Evolutionary conservation across 2,888 invertebrate genomes (phyloP).

Genomic region (Hirtodrosophila duncani): DNA sequence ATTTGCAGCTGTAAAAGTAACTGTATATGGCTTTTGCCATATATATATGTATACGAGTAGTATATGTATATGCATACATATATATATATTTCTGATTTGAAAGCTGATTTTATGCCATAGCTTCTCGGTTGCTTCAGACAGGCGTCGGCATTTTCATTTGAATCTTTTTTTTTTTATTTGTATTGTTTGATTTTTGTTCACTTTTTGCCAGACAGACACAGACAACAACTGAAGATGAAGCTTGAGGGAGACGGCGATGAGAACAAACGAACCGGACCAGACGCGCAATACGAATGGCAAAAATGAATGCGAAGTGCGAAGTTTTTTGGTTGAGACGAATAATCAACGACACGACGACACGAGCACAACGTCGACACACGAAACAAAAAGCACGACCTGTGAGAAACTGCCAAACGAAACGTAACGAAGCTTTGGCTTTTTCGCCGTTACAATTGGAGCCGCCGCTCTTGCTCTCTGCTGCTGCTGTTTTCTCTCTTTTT

Average conservation of each 20-base stretch:
- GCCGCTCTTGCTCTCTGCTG: constrained; percentile 7
- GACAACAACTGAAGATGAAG: too few relatives aligned
- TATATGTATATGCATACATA: too few relatives aligned
- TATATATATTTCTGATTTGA: too few relatives aligned
- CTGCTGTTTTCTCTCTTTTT: constrained; percentile 10
- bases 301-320: constrained; percentile 29
- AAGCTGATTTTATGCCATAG: too few relatives aligned
- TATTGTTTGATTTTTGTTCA: constrained; percentile 17
- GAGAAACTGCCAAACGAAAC: constrained; percentile 3
- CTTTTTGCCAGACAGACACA: too few relatives aligned
- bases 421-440: constrained; percentile 13
- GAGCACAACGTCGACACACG: constrained; percentile 21
- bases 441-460: too few relatives aligned
- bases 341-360: constrained; percentile 12
- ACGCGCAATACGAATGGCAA: constrained; percentile 68
- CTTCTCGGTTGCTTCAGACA: too few relatives aligned
- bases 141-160: constrained; percentile 39
- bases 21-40: too few relatives aligned
- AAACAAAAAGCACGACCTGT: constrained; percentile 5
- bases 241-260: too few relatives aligned
- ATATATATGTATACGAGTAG: too few relatives aligned
- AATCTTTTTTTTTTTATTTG: constrained; percentile 19
- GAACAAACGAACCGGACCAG: constrained; percentile 57
- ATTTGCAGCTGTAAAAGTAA: too few relatives aligned
- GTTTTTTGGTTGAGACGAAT: too few relatives aligned